These are phyloP conservation scores for Sinella curviseta DNA, from an alignment of 1,140 invertebrate species.

Conservation along the genomic window DNA sequence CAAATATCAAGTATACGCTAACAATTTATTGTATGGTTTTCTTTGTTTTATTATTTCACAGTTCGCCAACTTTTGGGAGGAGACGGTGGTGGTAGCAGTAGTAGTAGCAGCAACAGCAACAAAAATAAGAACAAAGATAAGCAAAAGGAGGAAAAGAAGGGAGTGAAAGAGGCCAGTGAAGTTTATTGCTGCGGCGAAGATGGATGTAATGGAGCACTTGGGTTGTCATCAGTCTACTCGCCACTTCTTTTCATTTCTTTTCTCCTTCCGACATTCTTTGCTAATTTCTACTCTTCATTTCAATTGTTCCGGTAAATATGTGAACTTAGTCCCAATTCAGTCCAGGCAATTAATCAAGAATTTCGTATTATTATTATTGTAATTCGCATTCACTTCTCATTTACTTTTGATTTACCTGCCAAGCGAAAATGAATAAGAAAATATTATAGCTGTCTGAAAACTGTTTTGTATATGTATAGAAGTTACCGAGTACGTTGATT, in stretches of 20 bases:
- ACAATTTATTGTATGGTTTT: background rate
- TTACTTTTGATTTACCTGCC: no score
- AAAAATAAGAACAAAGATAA: background rate
- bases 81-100: slow-evolving; percentile 6
- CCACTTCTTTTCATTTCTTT: background rate
- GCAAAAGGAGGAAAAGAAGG: background rate
- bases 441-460: no score
- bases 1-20: no score
- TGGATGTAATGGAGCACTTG: slow-evolving; percentile 34
- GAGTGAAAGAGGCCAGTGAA: slow-evolving; percentile 13
- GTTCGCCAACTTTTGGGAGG: slow-evolving; percentile 35
- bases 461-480: no score
- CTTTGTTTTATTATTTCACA: background rate
- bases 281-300: background rate
- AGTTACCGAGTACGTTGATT: no score
- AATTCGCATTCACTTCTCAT: no score
- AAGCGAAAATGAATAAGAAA: no score
- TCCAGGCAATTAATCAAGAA: no score
- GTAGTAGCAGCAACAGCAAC: background rate
- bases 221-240: background rate
- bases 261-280: background rate
- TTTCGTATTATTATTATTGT: no score
- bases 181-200: slow-evolving; percentile 35
- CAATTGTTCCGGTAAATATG: background rate
- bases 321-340: no score